Percentiles rank a stretch among this genome's conserved stretches.
phyloP scores from a whole-genome alignment of 2,888 invertebrate genomes.

The Spodoptera picta region DNA sequence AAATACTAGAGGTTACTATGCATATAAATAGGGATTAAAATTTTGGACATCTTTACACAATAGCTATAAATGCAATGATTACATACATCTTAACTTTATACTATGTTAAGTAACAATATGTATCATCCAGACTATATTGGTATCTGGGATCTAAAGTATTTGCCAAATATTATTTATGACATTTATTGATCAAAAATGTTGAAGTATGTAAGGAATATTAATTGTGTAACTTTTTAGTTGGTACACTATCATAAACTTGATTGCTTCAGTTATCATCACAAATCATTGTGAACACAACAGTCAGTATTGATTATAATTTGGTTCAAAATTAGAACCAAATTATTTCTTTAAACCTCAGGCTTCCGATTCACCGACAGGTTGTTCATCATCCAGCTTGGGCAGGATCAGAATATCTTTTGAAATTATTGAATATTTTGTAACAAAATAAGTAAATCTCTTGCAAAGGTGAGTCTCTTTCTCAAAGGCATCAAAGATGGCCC shows the following conservation, averaged over 20 bases:
- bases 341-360: slow-evolving; percentile 74
- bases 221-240: slow-evolving; percentile 14
- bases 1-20: slow-evolving; percentile 23
- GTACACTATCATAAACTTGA: slow-evolving; percentile 11
- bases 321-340: slow-evolving; percentile 46
- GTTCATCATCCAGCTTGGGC: slow-evolving; percentile 96
- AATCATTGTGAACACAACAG: slow-evolving; percentile 46
- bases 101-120: slow-evolving; percentile 24
- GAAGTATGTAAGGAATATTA: slow-evolving; percentile 14
- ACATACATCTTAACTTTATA: slow-evolving; percentile 36
- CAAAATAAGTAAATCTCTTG: slow-evolving; percentile 98
- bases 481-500: slow-evolving; percentile 98
- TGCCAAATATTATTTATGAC: slow-evolving; percentile 7
- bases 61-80: slow-evolving; percentile 47
- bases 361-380: slow-evolving; percentile 86
- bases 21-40: slow-evolving; percentile 21
- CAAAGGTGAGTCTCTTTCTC: slow-evolving; percentile 98
- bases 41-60: slow-evolving; percentile 30
- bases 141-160: slow-evolving; percentile 12
- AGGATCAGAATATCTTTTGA: slow-evolving; percentile 99
- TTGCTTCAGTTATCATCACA: slow-evolving; percentile 38
- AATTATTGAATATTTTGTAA: slow-evolving; percentile 99
- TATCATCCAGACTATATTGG: slow-evolving; percentile 3
- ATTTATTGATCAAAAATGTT: slow-evolving; percentile 6
- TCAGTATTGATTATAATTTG: slow-evolving; percentile 46